A percentile compares a stretch with the other conserved stretches of the same genome.
These are phyloP conservation scores for Drosophila pseudotakahashii DNA, from an alignment of 2,888 invertebrate genomes.

Conservation along the genomic window DNA sequence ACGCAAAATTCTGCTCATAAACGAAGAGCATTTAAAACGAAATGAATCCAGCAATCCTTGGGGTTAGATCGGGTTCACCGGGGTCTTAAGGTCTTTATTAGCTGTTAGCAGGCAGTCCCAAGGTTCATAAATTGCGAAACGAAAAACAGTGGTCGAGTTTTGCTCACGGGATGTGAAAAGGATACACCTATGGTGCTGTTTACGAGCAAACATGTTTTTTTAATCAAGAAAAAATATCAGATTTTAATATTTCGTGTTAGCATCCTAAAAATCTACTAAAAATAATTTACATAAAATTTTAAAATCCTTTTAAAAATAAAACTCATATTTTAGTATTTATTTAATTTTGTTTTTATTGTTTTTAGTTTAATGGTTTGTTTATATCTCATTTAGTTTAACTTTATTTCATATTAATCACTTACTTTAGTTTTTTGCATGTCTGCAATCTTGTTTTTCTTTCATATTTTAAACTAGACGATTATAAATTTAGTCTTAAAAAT, in stretches of 20 bases:
- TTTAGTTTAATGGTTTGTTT: conserved; percentile 38
- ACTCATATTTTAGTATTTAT: conserved; percentile 1
- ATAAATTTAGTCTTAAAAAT: conserved; percentile 57
- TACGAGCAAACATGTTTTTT: neutral
- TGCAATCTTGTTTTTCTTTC: conserved; percentile 24
- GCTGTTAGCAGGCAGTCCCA: conserved; percentile 42
- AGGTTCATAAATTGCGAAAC: conserved; percentile 32
- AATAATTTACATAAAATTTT: neutral
- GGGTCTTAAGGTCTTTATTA: conserved; percentile 42
- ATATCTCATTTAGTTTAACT: conserved; percentile 35
- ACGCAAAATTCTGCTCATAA: conserved; percentile 38
- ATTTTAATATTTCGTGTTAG: too few relatives aligned
- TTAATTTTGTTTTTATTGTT: conserved; percentile 43
- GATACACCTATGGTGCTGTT: neutral
- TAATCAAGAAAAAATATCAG: neutral
- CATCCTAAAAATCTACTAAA: too few relatives aligned
- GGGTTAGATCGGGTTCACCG: conserved; percentile 33
- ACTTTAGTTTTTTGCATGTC: conserved; percentile 31
- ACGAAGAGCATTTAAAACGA: conserved; percentile 62
- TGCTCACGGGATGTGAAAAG: neutral
- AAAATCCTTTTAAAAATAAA: neutral
- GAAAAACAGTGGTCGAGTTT: neutral
- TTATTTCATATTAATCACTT: conserved; percentile 29
- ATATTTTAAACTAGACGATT: conserved; percentile 70
- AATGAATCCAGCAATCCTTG: conserved; percentile 43